Percentiles rank a stretch among this genome's conserved stretches.
Evolutionary conservation across 2,113 vertebrate species (phyloP).

Genomic region (Mormyrus lacerda): DNA sequence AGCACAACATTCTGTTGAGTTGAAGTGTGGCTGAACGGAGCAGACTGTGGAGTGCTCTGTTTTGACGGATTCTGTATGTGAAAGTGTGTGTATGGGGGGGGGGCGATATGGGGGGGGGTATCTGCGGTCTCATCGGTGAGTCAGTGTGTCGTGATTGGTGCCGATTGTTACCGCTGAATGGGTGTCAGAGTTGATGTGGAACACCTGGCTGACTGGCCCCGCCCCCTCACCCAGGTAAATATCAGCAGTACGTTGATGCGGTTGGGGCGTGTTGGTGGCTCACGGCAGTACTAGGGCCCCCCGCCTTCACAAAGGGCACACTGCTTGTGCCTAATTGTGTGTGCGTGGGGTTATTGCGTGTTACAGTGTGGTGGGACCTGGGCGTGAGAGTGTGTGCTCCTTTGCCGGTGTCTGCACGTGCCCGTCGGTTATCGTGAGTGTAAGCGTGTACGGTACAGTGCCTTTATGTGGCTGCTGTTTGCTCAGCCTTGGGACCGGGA

Average conservation of each 20-base stretch:
- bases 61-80: not conserved
- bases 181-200: conserved; percentile 47
- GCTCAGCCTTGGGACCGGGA: conserved; percentile 49
- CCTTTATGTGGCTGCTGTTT: conserved; percentile 62
- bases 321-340: no score
- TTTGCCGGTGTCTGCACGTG: not conserved
- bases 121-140: conserved; percentile 26
- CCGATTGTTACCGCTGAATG: conserved; percentile 26
- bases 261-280: not conserved
- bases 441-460: conserved; percentile 36
- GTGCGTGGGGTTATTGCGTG: not conserved
- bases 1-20: not conserved
- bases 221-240: conserved; percentile 18
- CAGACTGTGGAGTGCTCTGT: not conserved
- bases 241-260: conserved; percentile 7
- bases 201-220: conserved; percentile 52
- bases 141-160: conserved; percentile 29
- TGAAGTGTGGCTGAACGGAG: not conserved
- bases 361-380: not conserved
- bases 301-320: conserved; percentile 1
- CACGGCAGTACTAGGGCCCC: conserved; percentile 27
- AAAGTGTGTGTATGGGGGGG: not conserved
- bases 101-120: not conserved
- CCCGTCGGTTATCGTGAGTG: not conserved
- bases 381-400: not conserved